Conservation (phyloP, 2,113 vertebrate species). For the Elaphurus davidianus region DNA sequence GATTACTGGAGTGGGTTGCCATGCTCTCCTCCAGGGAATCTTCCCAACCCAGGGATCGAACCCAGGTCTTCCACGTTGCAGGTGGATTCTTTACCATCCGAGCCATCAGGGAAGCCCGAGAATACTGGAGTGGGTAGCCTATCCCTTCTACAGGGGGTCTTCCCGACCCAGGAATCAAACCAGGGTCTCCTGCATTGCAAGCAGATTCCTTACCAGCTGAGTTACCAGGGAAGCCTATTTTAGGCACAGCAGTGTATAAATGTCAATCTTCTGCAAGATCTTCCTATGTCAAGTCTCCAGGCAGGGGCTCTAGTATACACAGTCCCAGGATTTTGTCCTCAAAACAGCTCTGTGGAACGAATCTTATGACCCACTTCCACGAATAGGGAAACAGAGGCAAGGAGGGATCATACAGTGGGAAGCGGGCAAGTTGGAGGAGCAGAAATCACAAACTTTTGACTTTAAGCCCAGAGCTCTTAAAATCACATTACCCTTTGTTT, state of each 20-base stretch:
- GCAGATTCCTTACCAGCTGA: not conserved
- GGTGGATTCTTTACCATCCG: fast-evolving
- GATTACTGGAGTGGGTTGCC: not conserved
- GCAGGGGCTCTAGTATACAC: not conserved
- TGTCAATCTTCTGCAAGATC: not conserved
- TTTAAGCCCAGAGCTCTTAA: not conserved
- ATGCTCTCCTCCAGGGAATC: not conserved
- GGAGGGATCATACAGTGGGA: not conserved
- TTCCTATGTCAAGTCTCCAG: not conserved
- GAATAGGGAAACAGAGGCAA: not conserved
- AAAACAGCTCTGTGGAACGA: not conserved
- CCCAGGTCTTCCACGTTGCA: not conserved
- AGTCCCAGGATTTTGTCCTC: not conserved
- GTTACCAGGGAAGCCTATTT: not conserved
- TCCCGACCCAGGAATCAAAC: not conserved
- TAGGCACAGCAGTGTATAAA: not conserved
- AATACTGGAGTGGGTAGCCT: not conserved
- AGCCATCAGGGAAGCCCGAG: not conserved
- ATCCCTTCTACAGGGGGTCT: not conserved
- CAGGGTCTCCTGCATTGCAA: not conserved
- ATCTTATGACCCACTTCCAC: not conserved
- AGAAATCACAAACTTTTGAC: not conserved
- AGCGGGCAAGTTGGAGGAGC: not conserved
- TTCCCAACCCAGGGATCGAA: not conserved
- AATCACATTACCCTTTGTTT: not conserved